These are phyloP conservation scores for Petaurus breviceps DNA, from an alignment of 2,113 vertebrate genomes.

Conservation along the genomic window DNA sequence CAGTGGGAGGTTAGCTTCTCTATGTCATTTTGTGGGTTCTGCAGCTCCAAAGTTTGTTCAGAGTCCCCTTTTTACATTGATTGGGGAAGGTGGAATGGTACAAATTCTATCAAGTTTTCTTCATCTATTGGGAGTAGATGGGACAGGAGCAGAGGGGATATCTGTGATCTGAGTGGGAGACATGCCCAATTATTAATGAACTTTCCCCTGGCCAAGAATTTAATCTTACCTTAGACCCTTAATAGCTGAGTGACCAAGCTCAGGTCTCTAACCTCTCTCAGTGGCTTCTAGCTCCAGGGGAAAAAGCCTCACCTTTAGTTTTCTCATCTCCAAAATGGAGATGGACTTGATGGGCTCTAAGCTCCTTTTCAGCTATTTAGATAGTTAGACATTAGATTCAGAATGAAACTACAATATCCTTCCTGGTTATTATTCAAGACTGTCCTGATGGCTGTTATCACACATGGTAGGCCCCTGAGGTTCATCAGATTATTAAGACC, in stretches of 20 bases:
- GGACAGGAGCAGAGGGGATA: background rate
- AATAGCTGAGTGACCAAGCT: background rate
- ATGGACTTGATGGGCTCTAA: background rate
- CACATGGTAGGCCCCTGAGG: background rate
- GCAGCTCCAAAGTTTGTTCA: too few species aligned
- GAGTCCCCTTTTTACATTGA: too few species aligned
- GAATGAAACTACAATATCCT: background rate
- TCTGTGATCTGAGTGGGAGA: background rate
- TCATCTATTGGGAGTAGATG: background rate
- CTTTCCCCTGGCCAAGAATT: background rate
- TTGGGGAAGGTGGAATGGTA: too few species aligned
- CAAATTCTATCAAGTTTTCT: background rate
- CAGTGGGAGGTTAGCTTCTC: too few species aligned
- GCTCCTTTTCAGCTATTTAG: background rate
- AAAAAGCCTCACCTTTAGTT: background rate
- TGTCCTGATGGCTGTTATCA: background rate
- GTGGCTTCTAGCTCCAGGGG: too few species aligned
- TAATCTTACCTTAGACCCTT: background rate
- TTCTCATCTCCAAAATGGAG: background rate
- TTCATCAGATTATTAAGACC: background rate
- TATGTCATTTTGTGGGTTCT: too few species aligned
- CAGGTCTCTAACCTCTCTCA: background rate
- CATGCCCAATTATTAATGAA: background rate
- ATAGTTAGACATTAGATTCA: background rate
- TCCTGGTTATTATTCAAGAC: background rate